These are phyloP conservation scores for Peromyscus eremicus DNA, from an alignment of 2,797 vertebrate species.

Conservation along the genomic window DNA sequence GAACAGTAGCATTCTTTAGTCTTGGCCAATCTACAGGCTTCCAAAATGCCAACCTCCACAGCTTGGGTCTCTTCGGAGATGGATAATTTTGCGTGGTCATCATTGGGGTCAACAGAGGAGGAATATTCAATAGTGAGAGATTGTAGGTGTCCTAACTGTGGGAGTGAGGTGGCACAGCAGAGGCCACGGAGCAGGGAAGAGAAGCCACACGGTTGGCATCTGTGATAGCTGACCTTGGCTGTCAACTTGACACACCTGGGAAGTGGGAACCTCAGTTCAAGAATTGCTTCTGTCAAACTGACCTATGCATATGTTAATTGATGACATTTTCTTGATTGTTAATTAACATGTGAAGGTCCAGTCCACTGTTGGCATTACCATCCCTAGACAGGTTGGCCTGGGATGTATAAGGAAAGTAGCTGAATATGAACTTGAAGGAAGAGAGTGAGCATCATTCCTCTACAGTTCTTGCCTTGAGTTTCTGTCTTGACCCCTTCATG, in stretches of 20 bases:
- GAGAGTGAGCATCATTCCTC: accelerated
- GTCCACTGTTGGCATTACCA: neutral
- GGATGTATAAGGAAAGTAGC: neutral
- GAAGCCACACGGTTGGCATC: neutral
- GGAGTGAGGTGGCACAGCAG: neutral
- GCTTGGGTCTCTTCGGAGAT: neutral
- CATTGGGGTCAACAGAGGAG: neutral
- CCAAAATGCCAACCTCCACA: neutral
- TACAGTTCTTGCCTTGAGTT: neutral
- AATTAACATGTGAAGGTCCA: neutral
- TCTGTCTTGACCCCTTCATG: neutral
- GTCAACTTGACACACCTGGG: neutral
- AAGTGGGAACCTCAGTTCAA: neutral
- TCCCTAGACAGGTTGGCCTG: neutral
- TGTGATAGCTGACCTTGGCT: neutral
- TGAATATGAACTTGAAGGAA: neutral
- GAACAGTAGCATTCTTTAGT: neutral
- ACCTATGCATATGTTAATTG: neutral
- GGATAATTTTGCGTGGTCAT: neutral
- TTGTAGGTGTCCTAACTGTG: neutral
- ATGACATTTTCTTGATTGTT: neutral
- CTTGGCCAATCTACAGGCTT: neutral
- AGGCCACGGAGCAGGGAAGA: neutral
- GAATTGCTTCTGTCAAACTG: neutral
- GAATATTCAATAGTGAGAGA: neutral